Base-by-base conservation (phyloP, 2,797 vertebrate species). In the Falco novaeseelandiae region DNA sequence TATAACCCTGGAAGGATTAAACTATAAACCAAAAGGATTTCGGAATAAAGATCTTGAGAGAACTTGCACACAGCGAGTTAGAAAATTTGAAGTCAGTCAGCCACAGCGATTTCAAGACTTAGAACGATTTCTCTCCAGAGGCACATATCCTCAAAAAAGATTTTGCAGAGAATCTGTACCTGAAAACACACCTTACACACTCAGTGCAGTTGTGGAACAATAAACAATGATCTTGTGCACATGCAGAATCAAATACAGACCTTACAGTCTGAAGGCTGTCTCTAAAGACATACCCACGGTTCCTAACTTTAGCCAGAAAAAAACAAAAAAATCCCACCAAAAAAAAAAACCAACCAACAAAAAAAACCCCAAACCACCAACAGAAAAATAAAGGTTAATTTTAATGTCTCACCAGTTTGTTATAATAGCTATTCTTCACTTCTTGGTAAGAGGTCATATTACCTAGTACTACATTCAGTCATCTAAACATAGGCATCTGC, bases 401-500 rank as follows among this genome's bases (percentile, higher is more conserved):
- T 81, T 63, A 67, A 49, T 14, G 32, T 62, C 73, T 96, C 83
- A 77, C 22, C 32, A 26, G 55, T 73, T 84, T 62, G 38, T 73
- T 93, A 32, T 57, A 95, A 88, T 63, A 89, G 36, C 40, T 95
- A 77, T 79, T 95, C 83, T 96, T 82, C 32, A 83, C 20, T 84
- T 91, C 78, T 84, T 49, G 42, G 58, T 89, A 87, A 84, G 40
- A 89, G 90, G 58, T 96, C 92, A 8, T 51, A 89, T 93, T 90
- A 93, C 66, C 73, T 65, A 57, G 67, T 42, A 89, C 55, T 87
- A 76, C 73, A 79, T 46, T 73, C 80, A 70, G 54, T 70, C 71
- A 96, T 92, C 92, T 90, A 96, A 97, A 97, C 90, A 92, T 87
- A 96, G 90, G 81, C 62, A 83, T 54, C 58, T 17, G 51, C 38